Evolutionary conservation across 2,888 invertebrate genomes (phyloP).

Genomic region (Plusia festucae): DNA sequence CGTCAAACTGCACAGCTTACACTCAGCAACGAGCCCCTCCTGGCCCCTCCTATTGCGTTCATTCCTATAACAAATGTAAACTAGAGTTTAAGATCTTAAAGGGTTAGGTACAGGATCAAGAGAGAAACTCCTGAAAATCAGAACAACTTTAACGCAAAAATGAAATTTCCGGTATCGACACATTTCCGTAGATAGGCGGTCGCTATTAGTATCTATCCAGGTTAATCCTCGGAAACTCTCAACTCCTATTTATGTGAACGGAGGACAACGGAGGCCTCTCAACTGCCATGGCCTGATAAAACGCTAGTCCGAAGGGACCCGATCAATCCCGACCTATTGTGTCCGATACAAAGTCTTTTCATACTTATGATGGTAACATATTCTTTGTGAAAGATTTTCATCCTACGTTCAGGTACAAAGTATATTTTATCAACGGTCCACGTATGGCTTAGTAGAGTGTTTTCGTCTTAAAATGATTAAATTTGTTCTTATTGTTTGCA

Average conservation of each 20-base stretch:
- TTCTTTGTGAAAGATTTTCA: conserved; percentile 60
- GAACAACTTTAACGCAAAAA: conserved; percentile 15
- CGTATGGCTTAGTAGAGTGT: background rate
- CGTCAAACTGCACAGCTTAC: too few relatives aligned
- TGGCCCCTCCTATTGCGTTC: too few relatives aligned
- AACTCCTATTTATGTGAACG: conserved; percentile 62
- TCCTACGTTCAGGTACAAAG: conserved; percentile 45
- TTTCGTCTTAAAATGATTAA: conserved; percentile 5
- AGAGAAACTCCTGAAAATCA: background rate
- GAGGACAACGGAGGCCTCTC: conserved; percentile 66
- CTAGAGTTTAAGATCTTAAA: too few relatives aligned
- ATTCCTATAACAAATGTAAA: too few relatives aligned
- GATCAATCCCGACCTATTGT: conserved; percentile 72
- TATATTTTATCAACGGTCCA: conserved; percentile 2
- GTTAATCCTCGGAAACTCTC: conserved; percentile 67
- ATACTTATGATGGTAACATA: conserved; percentile 58
- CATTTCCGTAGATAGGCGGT: conserved; percentile 41
- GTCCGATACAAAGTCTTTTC: conserved; percentile 66
- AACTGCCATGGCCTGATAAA: conserved; percentile 72
- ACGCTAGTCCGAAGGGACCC: conserved; percentile 67
- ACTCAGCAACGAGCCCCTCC: too few relatives aligned
- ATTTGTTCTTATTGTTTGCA: background rate
- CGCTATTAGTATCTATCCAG: conserved; percentile 62
- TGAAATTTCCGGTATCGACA: conserved; percentile 18
- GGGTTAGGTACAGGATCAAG: background rate